Evolutionary conservation across 2,888 invertebrate species (phyloP), one percentile per base, ranked within the genome.

Genomic region (Hemicrepidius hirtus): DNA sequence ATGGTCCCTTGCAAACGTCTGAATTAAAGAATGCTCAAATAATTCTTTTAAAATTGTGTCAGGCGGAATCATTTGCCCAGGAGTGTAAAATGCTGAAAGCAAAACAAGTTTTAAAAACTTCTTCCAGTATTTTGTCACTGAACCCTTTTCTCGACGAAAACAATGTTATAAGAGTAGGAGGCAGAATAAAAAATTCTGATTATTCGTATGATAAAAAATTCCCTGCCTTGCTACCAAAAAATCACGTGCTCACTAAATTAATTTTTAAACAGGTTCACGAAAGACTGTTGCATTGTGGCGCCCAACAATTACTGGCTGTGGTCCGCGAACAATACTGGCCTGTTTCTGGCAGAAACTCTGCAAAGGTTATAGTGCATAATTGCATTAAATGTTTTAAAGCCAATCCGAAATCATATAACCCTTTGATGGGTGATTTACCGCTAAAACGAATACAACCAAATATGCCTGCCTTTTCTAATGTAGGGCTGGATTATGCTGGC

Each of bases 401-500:
- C 6, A 62, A 68, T 4, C 71, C 75, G 9, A 66, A 10, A 37
- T 13, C n/a, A 0, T n/a, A 3, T 1, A 12, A 28, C n/a, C 35
- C 41, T 9, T 13, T 60, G 10, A 73, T 71, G 49, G 68, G 75
- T 32, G 50, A 75, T 53, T 53, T 75, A 10, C 69, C 72, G 7
- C 35, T 44, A 10, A 21, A 44, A 16, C 50, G 72, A 12, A 3
- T 73, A n/a, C 18, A 21, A 5, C 35, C 2, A 10, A 2, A 9
- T 10, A 40, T 16, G 35, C 57, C 41, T 1, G 55, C 70, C 10
- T 75, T 73, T 28, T 16, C 16, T 13, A 63, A 50, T 28, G 53
- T 64, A 10, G 78, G 77, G 6, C 44, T 78, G 12, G 80, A 78
- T 46, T 79, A 78, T 59, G 75, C 75, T 7, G 79, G 80, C 10